Percentiles rank a stretch among this genome's conserved stretches.
Conservation (phyloP, 2,113 vertebrate species). For the Percopsis transmontana region DNA sequence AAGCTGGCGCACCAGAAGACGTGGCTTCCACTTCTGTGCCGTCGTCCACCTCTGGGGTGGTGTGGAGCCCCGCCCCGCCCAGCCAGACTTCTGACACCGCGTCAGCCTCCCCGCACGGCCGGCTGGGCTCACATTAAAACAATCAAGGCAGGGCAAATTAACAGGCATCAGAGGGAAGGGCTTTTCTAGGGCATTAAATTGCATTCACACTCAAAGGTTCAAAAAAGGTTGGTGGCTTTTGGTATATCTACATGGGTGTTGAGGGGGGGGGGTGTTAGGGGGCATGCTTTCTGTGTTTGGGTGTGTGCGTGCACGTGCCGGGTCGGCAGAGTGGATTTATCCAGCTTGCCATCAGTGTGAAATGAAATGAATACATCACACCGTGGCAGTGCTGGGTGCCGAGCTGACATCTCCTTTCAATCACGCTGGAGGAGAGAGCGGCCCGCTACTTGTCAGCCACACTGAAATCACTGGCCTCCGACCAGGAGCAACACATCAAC, state of each 20-base stretch:
- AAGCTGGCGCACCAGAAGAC: too few relatives aligned
- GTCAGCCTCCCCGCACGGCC: conserved; percentile 41
- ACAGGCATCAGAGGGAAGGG: conserved; percentile 32
- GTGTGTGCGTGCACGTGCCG: background rate
- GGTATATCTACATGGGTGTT: too few relatives aligned
- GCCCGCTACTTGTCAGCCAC: conserved; percentile 42
- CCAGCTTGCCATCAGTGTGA: conserved; percentile 46
- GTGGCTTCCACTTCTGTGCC: too few relatives aligned
- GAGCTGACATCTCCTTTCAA: conserved; percentile 56
- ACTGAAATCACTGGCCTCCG: conserved; percentile 59
- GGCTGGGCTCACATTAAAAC: conserved; percentile 42
- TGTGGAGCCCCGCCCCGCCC: background rate
- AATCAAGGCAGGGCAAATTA: conserved; percentile 61
- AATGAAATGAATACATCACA: conserved; percentile 62
- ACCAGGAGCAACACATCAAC: conserved; percentile 32
- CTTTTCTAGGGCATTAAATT: conserved; percentile 33
- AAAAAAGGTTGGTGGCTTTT: background rate
- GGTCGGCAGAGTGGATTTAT: conserved; percentile 9
- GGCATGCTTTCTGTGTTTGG: background rate
- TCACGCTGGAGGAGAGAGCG: conserved; percentile 37
- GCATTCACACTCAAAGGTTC: conserved; percentile 28
- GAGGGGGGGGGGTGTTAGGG: background rate
- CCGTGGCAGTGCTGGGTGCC: conserved; percentile 3
- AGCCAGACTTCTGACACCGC: conserved; percentile 40
- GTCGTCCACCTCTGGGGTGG: background rate